Evolutionary conservation across 2,888 invertebrate species (phyloP).

Genomic region (Lathronympha strigana): DNA sequence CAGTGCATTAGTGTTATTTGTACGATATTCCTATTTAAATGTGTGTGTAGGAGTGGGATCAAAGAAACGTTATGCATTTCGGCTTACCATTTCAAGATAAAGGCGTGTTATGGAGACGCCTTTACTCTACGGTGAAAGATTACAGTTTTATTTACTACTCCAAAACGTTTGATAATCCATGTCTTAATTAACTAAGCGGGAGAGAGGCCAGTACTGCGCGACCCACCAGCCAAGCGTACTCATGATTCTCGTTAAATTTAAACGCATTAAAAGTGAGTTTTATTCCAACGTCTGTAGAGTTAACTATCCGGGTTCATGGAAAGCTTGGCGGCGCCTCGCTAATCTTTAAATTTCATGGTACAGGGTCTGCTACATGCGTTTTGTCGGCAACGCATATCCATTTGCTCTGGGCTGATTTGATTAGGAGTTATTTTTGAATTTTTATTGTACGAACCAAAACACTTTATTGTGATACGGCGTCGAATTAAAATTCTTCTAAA

Average conservation of each 20-base stretch:
- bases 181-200: conserved; percentile 83
- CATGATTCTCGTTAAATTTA: conserved; percentile 39
- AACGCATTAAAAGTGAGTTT: conserved; percentile 42
- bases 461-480: conserved; percentile 44
- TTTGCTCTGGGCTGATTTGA: conserved; percentile 74
- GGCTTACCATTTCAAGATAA: conserved; percentile 76
- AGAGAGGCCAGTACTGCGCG: conserved; percentile 61
- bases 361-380: conserved; percentile 75
- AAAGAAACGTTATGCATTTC: conserved; percentile 75
- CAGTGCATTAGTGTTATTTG: conserved; percentile 79
- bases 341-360: conserved; percentile 55
- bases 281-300: conserved; percentile 42
- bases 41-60: conserved; percentile 78
- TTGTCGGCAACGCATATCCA: conserved; percentile 75
- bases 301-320: conserved; percentile 15
- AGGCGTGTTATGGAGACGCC: conserved; percentile 78
- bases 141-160: conserved; percentile 82
- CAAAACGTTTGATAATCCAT: conserved; percentile 82
- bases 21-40: conserved; percentile 72
- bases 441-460: conserved; percentile 47
- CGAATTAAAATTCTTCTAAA: conserved; percentile 35
- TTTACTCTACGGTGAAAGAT: conserved; percentile 75
- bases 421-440: conserved; percentile 66
- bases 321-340: conserved; percentile 27
- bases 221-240: conserved; percentile 44